These are phyloP conservation scores for Rhogogaster chlorosoma DNA, from an alignment of 2,888 invertebrate genomes.

Conservation along the genomic window DNA sequence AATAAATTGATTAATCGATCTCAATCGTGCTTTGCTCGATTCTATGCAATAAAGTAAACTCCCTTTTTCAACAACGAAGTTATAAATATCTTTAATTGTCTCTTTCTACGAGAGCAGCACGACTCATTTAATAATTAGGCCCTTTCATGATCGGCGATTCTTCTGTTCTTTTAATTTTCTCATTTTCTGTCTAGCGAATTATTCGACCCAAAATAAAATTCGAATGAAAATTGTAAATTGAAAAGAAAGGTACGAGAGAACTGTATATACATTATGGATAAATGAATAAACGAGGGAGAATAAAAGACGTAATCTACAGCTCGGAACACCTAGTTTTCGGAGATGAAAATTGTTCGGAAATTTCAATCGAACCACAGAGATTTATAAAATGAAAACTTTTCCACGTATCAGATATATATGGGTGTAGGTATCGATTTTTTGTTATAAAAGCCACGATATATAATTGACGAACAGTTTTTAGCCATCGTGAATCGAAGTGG, in stretches of 20 bases:
- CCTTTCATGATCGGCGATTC: too few relatives aligned
- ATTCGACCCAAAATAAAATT: too few relatives aligned
- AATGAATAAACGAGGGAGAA: background rate
- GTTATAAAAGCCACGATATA: background rate
- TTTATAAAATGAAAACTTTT: background rate
- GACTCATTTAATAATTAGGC: background rate
- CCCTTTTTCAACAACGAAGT: background rate
- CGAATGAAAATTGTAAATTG: background rate
- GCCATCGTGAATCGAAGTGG: background rate
- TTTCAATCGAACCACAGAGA: background rate
- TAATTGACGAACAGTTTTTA: background rate
- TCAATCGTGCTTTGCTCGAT: background rate
- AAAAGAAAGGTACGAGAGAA: background rate
- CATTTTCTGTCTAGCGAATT: too few relatives aligned
- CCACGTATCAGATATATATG: background rate
- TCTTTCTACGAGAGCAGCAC: background rate
- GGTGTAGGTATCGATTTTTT: background rate
- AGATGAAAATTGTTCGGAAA: background rate
- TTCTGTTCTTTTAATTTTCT: too few relatives aligned
- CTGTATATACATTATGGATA: too few relatives aligned
- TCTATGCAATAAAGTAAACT: background rate
- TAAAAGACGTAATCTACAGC: background rate
- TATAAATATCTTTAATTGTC: background rate
- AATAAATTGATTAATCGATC: constrained; percentile 40
- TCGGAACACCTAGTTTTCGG: background rate